Base-by-base conservation (phyloP, 2,888 invertebrate genomes). In the Clanis bilineata region DNA sequence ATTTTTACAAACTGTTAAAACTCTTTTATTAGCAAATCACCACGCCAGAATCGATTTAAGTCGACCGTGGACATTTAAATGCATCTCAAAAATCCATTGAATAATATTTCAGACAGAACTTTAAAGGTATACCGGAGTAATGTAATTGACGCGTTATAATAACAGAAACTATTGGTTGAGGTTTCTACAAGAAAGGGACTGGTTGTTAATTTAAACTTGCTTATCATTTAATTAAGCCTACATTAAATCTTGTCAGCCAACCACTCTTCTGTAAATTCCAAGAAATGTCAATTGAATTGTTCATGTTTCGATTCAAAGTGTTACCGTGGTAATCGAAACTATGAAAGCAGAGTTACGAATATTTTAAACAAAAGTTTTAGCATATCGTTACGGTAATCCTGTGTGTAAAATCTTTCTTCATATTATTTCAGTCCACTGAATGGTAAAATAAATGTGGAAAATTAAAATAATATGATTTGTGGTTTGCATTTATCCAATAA, bases 401-500 rank as follows among this genome's bases (percentile, higher is more conserved):
- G 15, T 32, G 18, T 51, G 51, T 51, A 51, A 51, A 51, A 32
- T 51, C 51, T 28, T 51, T 10, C 7, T 51, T 51, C 32, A 18
- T 51, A 32, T 32, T 51, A 18, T 51, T 51, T 51, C 28, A 28
- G 10, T 32, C 28, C 10, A 18, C 9, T 32, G 18, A 9, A 32
- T 51, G 28, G 28, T 51, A 18, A 18, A 32, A 51, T 28, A 28
- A 51, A n/a, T n/a, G n/a, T n/a, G n/a, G n/a, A n/a, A n/a, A n/a
- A n/a, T n/a, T 18, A 51, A 23, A 18, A 18, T 51, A 28, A 28
- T 9, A 9, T 28, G 28, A 28, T 47, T 47, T 47, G 25, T 28
- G 25, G n/a, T 47, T 47, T 28, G 47, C 47, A 47, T 47, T 47
- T 47, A 47, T 47, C 25, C 9, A 28, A 28, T 47, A 47, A 25